A percentile compares a stretch with the other conserved stretches of the same genome.
Evolutionary conservation across 1,140 invertebrate genomes (phyloP).

Genomic region (Leptinotarsa texana): DNA sequence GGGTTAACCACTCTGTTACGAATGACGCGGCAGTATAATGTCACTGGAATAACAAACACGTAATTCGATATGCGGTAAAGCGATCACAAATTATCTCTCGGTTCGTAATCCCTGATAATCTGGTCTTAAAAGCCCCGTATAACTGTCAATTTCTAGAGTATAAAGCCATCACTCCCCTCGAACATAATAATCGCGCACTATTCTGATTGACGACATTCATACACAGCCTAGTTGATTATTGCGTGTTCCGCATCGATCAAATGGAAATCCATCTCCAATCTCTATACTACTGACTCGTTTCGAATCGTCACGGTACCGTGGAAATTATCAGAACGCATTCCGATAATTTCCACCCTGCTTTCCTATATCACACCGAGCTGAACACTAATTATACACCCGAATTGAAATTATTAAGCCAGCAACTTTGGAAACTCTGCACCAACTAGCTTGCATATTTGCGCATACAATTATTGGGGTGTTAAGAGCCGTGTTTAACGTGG

Average conservation of each 20-base stretch:
- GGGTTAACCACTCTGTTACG: too few species aligned
- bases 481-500: constrained; percentile 27
- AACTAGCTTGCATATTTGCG: constrained; percentile 25
- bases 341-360: constrained; percentile 15
- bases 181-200: not conserved
- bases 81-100: not conserved
- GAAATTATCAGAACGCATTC: not conserved
- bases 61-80: too few species aligned
- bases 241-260: constrained; percentile 16
- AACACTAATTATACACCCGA: constrained; percentile 26
- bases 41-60: too few species aligned
- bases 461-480: constrained; percentile 29
- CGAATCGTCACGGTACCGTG: constrained; percentile 9
- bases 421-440: constrained; percentile 19
- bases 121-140: not conserved
- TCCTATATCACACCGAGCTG: constrained; percentile 23
- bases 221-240: not conserved
- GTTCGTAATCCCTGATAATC: not conserved
- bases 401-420: constrained; percentile 26
- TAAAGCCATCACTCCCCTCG: not conserved
- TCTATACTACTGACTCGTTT: not conserved
- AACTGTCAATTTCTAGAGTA: not conserved
- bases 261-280: constrained; percentile 18
- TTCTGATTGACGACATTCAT: constrained; percentile 3
- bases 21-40: too few species aligned